Conservation (phyloP, 2,888 invertebrate species). For the Elysia crispata region DNA sequence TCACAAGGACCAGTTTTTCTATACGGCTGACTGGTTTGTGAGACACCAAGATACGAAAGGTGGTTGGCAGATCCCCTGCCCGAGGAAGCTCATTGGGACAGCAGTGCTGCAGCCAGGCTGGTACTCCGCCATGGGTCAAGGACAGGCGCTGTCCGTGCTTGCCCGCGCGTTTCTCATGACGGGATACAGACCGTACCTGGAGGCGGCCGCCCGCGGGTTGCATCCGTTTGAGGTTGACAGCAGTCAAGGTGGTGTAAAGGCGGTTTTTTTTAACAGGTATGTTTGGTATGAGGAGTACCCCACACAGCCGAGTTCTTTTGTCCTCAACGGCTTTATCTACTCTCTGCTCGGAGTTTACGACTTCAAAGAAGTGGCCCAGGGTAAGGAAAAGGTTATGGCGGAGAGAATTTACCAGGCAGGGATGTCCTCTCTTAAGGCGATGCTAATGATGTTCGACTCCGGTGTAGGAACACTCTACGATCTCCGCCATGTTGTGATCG, state of each 20-base stretch:
- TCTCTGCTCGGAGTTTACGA: conserved; percentile 97
- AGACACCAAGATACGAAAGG: conserved; percentile 90
- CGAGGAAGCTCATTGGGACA: conserved; percentile 65
- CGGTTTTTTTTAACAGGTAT: conserved; percentile 76
- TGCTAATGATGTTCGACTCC: conserved; percentile 94
- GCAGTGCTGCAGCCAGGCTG: conserved; percentile 86
- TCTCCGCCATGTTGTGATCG: conserved; percentile 90
- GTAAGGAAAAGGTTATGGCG: conserved; percentile 83
- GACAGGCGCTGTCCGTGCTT: conserved; percentile 91
- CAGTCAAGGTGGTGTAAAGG: conserved; percentile 53
- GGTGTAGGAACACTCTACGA: conserved; percentile 96
- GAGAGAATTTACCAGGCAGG: conserved; percentile 68
- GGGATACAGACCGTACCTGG: conserved; percentile 84
- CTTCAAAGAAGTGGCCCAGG: conserved; percentile 85
- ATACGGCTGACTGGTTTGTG: conserved; percentile 95
- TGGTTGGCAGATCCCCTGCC: conserved; percentile 80
- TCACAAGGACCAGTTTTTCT: conserved; percentile 93
- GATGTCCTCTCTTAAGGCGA: conserved; percentile 86
- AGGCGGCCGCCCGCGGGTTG: conserved; percentile 88
- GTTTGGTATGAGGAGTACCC: conserved; percentile 99
- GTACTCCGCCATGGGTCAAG: conserved; percentile 83
- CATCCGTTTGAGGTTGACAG: conserved; percentile 82
- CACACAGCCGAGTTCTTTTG: conserved; percentile 92
- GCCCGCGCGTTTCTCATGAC: conserved; percentile 90
- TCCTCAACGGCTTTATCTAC: conserved; percentile 98